A percentile compares a stretch with the other conserved stretches of the same genome.
Conservation (phyloP, 2,797 vertebrate species). For the Chiloscyllium punctatum region DNA sequence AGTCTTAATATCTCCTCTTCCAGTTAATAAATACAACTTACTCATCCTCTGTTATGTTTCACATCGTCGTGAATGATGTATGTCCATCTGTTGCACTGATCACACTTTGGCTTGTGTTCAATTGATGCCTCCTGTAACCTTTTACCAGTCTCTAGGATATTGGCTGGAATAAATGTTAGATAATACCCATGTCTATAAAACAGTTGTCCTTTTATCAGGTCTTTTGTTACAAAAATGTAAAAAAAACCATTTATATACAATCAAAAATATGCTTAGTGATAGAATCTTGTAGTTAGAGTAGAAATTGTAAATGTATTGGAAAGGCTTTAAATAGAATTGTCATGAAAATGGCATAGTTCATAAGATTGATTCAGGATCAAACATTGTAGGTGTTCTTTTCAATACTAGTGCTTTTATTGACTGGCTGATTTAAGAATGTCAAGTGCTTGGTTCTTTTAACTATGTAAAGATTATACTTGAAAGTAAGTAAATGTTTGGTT, state of each 20-base stretch:
- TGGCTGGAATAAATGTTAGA: conserved; percentile 6
- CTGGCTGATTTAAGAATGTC: too few species aligned
- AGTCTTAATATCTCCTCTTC: background rate
- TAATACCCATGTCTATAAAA: background rate
- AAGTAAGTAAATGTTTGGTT: background rate
- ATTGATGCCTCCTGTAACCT: background rate
- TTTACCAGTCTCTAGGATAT: background rate
- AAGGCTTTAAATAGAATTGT: conserved; percentile 1
- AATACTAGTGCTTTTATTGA: background rate
- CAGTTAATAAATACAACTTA: background rate
- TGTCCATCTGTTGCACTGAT: background rate
- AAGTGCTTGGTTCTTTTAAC: background rate
- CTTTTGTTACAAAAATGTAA: background rate
- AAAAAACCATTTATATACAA: background rate
- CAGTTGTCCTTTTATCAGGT: background rate
- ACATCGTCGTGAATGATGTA: background rate
- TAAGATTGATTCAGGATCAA: background rate
- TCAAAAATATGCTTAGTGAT: background rate
- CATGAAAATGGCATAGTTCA: background rate
- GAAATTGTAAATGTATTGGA: background rate
- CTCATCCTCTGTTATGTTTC: background rate
- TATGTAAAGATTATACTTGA: background rate
- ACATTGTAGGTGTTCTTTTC: background rate
- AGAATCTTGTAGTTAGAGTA: background rate
- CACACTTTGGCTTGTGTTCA: background rate